phyloP scores from a whole-genome alignment of 2,113 vertebrate genomes.

The Stegastes partitus region DNA sequence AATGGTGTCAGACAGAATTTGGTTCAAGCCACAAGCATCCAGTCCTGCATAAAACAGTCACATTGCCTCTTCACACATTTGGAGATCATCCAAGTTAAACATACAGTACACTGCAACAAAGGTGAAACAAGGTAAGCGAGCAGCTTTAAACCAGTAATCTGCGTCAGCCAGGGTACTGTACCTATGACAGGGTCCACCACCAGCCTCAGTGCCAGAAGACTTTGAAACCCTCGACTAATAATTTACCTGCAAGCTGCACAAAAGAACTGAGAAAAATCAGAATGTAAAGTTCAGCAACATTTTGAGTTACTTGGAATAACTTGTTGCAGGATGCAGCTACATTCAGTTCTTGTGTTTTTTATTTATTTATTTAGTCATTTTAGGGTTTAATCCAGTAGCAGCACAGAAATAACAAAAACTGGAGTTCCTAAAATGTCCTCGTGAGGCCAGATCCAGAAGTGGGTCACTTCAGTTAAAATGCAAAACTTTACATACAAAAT shows the following conservation, averaged over 20 bases:
- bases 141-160: not conserved
- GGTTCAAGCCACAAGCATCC: not conserved
- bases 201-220: slow-evolving; percentile 22
- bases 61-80: slow-evolving; percentile 27
- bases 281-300: not conserved
- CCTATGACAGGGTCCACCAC: not conserved
- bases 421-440: too few relatives aligned
- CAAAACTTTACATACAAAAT: too few relatives aligned
- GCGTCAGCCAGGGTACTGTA: not conserved
- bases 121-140: slow-evolving; percentile 23
- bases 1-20: not conserved
- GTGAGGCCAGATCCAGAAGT: too few relatives aligned
- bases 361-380: too few relatives aligned
- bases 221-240: slow-evolving; percentile 46
- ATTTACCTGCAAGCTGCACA: slow-evolving; percentile 23
- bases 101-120: slow-evolving; percentile 24
- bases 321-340: too few relatives aligned
- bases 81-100: slow-evolving; percentile 55
- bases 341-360: too few relatives aligned
- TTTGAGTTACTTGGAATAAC: too few relatives aligned
- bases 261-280: not conserved
- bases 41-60: not conserved
- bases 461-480: too few relatives aligned
- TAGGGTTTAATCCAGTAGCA: too few relatives aligned
- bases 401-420: too few relatives aligned